Percentiles rank a stretch among this genome's conserved stretches.
Conservation (phyloP, 2,113 vertebrate species). For the Phrynosoma blainvillii region DNA sequence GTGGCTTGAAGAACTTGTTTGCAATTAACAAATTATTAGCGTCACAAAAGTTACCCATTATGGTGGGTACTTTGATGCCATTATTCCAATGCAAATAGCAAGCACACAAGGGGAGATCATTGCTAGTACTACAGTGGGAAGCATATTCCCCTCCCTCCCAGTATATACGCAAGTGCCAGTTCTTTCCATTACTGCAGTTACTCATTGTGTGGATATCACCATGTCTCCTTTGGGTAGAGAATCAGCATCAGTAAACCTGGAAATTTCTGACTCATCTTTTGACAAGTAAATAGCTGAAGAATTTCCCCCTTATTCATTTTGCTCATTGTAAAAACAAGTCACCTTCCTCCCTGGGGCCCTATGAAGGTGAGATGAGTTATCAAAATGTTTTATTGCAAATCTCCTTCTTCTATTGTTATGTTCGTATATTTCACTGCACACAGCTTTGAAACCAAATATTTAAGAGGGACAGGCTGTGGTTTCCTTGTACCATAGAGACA, state of each 20-base stretch:
- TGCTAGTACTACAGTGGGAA: no score
- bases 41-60: no score
- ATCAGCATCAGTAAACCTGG: neutral
- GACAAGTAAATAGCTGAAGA: neutral
- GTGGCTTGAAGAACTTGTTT: no score
- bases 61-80: no score
- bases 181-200: no score
- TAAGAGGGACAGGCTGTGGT: neutral
- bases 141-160: no score
- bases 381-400: neutral
- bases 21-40: no score
- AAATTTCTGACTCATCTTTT: neutral
- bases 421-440: neutral
- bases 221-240: no score
- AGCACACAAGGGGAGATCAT: no score
- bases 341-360: neutral
- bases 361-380: constrained; percentile 13
- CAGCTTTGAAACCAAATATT: neutral
- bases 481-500: neutral
- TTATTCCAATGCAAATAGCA: no score
- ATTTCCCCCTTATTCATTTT: neutral
- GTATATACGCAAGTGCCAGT: no score
- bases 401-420: neutral
- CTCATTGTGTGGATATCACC: no score
- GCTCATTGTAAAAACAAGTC: constrained; percentile 19